Conservation (phyloP, 2,888 invertebrate species). For the Molanna angustata region DNA sequence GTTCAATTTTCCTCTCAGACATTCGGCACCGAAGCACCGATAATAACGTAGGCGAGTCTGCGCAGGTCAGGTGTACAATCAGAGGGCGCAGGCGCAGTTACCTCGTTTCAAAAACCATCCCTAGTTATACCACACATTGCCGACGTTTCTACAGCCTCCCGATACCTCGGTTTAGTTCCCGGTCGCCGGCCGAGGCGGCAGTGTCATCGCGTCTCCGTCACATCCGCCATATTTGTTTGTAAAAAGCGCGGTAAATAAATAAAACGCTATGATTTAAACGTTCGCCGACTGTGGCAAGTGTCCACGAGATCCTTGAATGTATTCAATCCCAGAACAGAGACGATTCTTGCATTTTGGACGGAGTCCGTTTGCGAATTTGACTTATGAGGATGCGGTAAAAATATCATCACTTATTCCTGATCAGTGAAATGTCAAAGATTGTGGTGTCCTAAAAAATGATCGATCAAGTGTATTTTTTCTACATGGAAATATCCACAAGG, state of each 20-base stretch:
- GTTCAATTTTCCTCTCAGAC: too few relatives aligned
- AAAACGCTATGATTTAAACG: constrained; percentile 20
- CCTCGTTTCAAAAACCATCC: constrained; percentile 26
- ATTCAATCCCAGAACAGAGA: too few relatives aligned
- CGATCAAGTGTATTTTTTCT: constrained; percentile 12
- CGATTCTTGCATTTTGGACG: too few relatives aligned
- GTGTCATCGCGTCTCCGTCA: constrained; percentile 10
- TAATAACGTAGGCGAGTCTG: constrained; percentile 13
- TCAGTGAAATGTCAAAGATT: constrained; percentile 22
- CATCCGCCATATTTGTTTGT: constrained; percentile 9
- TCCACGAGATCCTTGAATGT: too few relatives aligned
- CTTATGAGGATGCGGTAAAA: too few relatives aligned
- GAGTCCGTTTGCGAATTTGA: too few relatives aligned
- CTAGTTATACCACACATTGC: constrained; percentile 24
- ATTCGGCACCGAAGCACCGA: too few relatives aligned
- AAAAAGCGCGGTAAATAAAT: constrained; percentile 28
- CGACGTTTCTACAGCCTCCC: constrained; percentile 25
- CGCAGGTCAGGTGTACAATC: constrained; percentile 24
- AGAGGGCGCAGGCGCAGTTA: constrained; percentile 24
- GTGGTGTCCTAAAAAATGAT: too few relatives aligned
- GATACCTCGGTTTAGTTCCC: constrained; percentile 25
- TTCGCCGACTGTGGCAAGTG: too few relatives aligned
- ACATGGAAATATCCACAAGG: too few relatives aligned
- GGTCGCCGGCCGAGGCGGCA: constrained; percentile 28
- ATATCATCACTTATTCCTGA: too few relatives aligned